Conservation (phyloP, 2,888 invertebrate species). For the Melanophora roralis region DNA sequence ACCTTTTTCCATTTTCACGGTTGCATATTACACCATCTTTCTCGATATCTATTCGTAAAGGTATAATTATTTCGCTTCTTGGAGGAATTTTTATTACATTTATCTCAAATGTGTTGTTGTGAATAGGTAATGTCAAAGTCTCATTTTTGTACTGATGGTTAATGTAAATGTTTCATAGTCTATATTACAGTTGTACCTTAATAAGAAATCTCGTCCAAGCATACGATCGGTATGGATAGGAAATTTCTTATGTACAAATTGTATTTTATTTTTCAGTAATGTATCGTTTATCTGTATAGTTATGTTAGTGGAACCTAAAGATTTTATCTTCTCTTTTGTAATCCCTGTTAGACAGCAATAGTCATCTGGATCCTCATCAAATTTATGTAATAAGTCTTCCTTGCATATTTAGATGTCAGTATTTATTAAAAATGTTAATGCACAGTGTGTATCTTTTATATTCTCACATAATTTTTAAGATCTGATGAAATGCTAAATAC, state of each 20-base stretch:
- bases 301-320: no score
- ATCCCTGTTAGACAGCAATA: no score
- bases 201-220: background rate
- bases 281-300: no score
- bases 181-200: background rate
- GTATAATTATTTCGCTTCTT: conserved; percentile 1
- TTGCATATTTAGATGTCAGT: no score
- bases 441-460: no score
- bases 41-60: background rate
- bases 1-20: no score
- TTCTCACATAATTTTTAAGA: no score
- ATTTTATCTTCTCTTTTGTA: background rate
- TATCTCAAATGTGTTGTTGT: background rate
- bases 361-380: no score
- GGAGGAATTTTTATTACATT: background rate
- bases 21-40: conserved; percentile 1
- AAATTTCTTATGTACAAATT: background rate
- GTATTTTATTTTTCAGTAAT: no score
- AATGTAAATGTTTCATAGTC: background rate
- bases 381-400: no score
- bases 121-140: background rate
- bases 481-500: no score
- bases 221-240: background rate
- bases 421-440: no score
- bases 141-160: background rate